Percentiles rank a stretch among this genome's conserved stretches.
Evolutionary conservation across 2,888 invertebrate genomes (phyloP).

Genomic region (Phrixothrix hirtus): DNA sequence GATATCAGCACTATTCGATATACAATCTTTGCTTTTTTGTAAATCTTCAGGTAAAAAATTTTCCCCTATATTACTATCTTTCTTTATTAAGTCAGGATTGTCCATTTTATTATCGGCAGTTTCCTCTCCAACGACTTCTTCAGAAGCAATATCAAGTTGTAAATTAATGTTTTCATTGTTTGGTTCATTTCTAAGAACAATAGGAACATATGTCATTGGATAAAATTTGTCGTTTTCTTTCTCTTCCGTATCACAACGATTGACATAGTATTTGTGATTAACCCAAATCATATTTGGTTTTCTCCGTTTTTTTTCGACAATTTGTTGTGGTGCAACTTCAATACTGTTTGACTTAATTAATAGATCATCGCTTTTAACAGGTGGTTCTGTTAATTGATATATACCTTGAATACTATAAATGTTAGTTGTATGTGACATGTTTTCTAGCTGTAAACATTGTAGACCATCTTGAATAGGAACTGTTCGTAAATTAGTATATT

Average conservation of each 20-base stretch:
- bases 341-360: neutral
- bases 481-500: constrained; percentile 18
- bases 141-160: neutral
- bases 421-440: constrained; percentile 7
- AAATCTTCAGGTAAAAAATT: no score
- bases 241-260: constrained; percentile 43
- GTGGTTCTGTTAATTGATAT: constrained; percentile 6
- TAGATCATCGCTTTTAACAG: neutral
- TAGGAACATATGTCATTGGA: constrained; percentile 49
- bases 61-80: no score
- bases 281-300: constrained; percentile 38
- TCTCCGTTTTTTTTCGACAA: constrained; percentile 1
- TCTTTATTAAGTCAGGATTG: no score
- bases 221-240: constrained; percentile 48
- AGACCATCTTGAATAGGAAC: no score
- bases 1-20: no score
- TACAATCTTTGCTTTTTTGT: no score
- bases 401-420: constrained; percentile 20
- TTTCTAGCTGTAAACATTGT: no score
- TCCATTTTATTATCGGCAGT: no score
- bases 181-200: constrained; percentile 34
- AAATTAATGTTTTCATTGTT: neutral
- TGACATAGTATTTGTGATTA: constrained; percentile 48
- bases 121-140: no score
- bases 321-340: neutral